Conservation (phyloP, 2,888 invertebrate genomes). For the Megamerina dolium region DNA sequence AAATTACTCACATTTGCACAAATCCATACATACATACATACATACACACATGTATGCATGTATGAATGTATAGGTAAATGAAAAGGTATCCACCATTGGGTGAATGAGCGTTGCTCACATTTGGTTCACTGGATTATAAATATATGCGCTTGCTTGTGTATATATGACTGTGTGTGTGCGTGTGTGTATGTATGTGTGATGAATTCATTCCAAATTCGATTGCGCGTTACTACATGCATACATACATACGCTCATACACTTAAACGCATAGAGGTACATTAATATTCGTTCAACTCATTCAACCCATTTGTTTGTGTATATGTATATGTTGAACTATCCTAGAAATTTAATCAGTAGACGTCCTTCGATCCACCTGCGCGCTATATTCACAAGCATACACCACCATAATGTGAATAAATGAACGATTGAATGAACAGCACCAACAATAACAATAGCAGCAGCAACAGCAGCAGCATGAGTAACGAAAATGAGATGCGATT, state of each 20-base stretch:
- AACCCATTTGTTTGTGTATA: background rate
- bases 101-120: no score
- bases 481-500: slow-evolving; percentile 15
- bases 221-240: no score
- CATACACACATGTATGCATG: background rate
- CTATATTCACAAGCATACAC: slow-evolving; percentile 3
- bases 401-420: slow-evolving; percentile 1
- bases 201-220: no score
- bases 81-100: no score
- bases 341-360: background rate
- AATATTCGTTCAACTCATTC: no score
- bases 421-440: slow-evolving; percentile 10
- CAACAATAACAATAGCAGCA: background rate
- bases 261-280: no score
- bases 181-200: background rate
- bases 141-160: slow-evolving; percentile 6
- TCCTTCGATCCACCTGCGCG: slow-evolving; percentile 18
- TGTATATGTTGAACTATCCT: no score
- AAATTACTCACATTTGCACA: slow-evolving; percentile 21
- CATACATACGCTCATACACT: no score
- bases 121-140: no score
- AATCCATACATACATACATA: slow-evolving; percentile 7
- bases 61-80: background rate
- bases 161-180: slow-evolving; percentile 4
- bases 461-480: slow-evolving; percentile 2